Conservation (phyloP, 2,888 invertebrate genomes). For the Tromatobia lineatoria region DNA sequence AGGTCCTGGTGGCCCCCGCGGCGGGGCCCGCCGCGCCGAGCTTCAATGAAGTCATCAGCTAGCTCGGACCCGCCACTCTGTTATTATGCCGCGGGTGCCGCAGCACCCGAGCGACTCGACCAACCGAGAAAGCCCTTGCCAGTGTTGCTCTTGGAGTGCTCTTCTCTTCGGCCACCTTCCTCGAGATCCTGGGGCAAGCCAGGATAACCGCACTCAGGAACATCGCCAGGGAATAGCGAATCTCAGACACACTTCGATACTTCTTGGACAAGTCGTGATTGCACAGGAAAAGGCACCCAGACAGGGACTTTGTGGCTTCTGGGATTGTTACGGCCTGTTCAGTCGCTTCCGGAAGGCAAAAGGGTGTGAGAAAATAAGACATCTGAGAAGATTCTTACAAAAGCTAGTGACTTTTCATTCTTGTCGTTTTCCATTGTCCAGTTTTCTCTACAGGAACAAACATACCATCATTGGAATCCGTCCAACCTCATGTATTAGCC, state of each 20-base stretch:
- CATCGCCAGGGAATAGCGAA: slow-evolving; percentile 43
- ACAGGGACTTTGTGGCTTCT: slow-evolving; percentile 4
- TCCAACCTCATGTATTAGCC: background rate
- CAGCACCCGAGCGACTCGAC: slow-evolving; percentile 78
- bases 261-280: background rate
- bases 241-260: slow-evolving; percentile 37
- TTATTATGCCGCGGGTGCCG: slow-evolving; percentile 85
- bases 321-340: background rate
- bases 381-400: background rate
- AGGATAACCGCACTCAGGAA: slow-evolving; percentile 46
- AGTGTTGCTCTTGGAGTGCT: background rate
- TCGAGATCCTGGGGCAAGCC: slow-evolving; percentile 11
- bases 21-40: slow-evolving; percentile 69
- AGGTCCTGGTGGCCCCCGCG: slow-evolving; percentile 81
- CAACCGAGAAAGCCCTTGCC: background rate
- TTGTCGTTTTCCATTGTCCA: slow-evolving; percentile 29
- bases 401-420: background rate
- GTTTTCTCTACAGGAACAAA: background rate
- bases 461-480: background rate
- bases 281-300: background rate
- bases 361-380: slow-evolving; percentile 26
- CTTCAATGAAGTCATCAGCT: slow-evolving; percentile 86
- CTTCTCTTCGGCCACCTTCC: slow-evolving; percentile 10
- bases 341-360: slow-evolving; percentile 31
- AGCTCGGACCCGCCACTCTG: slow-evolving; percentile 82